A percentile compares a stretch with the other conserved stretches of the same genome.
Conservation (phyloP, 2,797 vertebrate genomes). For the Anguilla obscura region DNA sequence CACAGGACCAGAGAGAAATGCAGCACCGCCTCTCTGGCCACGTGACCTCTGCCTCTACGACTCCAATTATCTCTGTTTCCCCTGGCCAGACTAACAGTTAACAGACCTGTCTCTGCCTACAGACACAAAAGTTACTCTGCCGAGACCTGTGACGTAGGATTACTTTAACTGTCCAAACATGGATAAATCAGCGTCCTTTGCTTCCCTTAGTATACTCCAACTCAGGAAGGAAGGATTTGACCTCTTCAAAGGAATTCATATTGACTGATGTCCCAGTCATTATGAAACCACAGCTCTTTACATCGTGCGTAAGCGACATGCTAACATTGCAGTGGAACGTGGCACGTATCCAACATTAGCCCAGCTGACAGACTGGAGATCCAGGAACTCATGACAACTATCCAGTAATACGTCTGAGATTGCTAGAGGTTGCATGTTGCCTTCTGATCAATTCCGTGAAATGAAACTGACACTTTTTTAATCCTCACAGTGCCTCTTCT, state of each 20-base stretch:
- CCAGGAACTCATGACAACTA: neutral
- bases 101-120: neutral
- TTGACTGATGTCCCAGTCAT: neutral
- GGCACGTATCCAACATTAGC: neutral
- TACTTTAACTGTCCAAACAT: neutral
- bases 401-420: constrained; percentile 9
- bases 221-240: neutral
- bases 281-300: neutral
- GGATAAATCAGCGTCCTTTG: neutral
- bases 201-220: neutral
- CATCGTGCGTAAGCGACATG: neutral
- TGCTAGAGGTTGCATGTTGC: neutral
- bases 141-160: neutral
- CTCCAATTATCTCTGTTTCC: neutral
- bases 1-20: neutral
- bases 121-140: neutral
- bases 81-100: neutral
- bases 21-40: neutral
- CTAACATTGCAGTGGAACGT: neutral
- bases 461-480: neutral
- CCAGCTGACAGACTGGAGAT: neutral
- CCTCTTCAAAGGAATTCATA: neutral
- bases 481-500: neutral
- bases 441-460: neutral
- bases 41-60: neutral